Evolutionary conservation across 2,113 vertebrate genomes (phyloP).

Genomic region (Hipposideros armiger): DNA sequence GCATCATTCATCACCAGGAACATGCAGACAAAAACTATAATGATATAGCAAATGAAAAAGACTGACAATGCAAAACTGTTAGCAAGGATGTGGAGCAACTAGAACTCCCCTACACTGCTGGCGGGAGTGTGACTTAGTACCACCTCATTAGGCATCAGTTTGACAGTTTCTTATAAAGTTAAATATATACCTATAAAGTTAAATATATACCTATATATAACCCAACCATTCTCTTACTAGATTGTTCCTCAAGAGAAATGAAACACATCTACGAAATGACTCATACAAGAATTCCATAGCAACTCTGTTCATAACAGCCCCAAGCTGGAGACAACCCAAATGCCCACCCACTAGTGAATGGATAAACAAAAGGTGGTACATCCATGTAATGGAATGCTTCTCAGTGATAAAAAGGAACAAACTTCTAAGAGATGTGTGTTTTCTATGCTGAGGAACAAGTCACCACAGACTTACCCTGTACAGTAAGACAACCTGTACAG

Average conservation of each 20-base stretch:
- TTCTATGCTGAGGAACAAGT: neutral
- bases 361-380: neutral
- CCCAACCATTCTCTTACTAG: neutral
- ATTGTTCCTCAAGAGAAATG: constrained; percentile 17
- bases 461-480: neutral
- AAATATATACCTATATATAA: neutral
- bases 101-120: neutral
- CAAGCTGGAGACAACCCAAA: neutral
- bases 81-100: too few relatives aligned
- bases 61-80: neutral
- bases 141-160: neutral
- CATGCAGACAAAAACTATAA: neutral
- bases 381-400: neutral
- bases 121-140: neutral
- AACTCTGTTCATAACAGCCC: neutral
- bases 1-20: neutral
- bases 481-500: neutral
- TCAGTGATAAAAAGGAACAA: neutral
- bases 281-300: neutral
- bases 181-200: neutral
- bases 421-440: neutral
- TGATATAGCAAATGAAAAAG: neutral
- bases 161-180: constrained; percentile 21
- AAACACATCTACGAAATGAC: neutral
- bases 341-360: neutral